Base-by-base conservation (phyloP, 2,797 vertebrate species). In the Micropoecilia bifurca region DNA sequence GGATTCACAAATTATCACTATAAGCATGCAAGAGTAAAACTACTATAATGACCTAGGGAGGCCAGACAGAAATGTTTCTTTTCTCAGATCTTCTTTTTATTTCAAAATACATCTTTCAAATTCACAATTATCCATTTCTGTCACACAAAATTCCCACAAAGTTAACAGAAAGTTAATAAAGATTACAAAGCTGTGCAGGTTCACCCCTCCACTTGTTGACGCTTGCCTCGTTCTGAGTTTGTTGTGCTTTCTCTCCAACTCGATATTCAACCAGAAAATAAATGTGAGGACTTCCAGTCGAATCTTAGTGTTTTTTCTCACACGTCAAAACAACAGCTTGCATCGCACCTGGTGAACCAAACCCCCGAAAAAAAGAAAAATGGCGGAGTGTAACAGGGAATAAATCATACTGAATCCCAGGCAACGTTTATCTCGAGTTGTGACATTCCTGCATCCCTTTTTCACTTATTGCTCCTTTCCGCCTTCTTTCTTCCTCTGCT, bases 291-390 rank as follows among this genome's bases (percentile, higher is more conserved):
- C 28, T 14, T 79, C 9, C 43, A 39, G 43, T 76, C 50, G 73
- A 77, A 71, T 79, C 63, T 12, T 75, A 14, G 66, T 73, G 41
- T 85, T 78, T 78, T 79, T 48, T 76, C 78, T 77, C 53, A 18
- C 4, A 57, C 73, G 69, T 71, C 81, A 76, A 73, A 41, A 76
- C 48, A 85, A 57, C 88, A 78, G 80, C 82, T 83, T 80, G 48
- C 22, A 45, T 71, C 47, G 45, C 77, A 83, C 71, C 80, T 83
- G 83, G 68, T 45, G 41, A 45, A 71, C 41, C 68, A 45, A 71
- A 45, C 53, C 39, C 39, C 39, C 39, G 75, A n/a, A 30, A 81
- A 76, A 47, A 1, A 13, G 8, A 22, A 13, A 66, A 69, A 81
- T 57, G 25, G 68, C 55, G n/a, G 45, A 36, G 28, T 20, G 41